Conservation (phyloP, 2,888 invertebrate genomes). For the Peribatodes rhomboidaria region DNA sequence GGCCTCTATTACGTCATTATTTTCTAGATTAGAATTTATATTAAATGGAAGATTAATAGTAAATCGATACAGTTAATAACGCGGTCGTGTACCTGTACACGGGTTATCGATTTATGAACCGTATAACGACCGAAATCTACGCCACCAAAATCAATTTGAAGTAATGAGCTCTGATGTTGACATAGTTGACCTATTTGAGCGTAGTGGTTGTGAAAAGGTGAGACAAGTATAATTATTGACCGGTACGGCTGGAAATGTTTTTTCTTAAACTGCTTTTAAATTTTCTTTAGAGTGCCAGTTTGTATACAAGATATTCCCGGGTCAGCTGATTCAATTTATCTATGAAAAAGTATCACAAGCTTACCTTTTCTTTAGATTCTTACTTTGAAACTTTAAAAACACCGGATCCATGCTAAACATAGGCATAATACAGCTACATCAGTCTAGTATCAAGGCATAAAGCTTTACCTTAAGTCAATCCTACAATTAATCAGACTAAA, state of each 20-base stretch:
- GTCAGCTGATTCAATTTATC: too few relatives aligned
- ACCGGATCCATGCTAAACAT: too few relatives aligned
- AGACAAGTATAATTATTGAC: too few relatives aligned
- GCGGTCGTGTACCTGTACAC: slow-evolving; percentile 58
- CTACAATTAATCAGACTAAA: not conserved
- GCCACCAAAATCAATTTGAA: slow-evolving; percentile 44
- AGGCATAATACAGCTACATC: not conserved
- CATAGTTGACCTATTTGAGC: slow-evolving; percentile 31
- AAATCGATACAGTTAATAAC: slow-evolving; percentile 79
- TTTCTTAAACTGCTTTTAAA: not conserved
- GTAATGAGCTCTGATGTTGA: slow-evolving; percentile 44
- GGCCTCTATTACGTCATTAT: slow-evolving; percentile 86
- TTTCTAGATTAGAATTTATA: slow-evolving; percentile 85
- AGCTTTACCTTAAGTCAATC: not conserved
- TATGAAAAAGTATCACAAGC: not conserved
- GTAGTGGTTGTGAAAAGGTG: not conserved
- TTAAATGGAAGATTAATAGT: slow-evolving; percentile 84
- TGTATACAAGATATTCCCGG: too few relatives aligned
- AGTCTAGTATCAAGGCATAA: too few relatives aligned
- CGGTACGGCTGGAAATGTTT: too few relatives aligned
- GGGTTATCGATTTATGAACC: slow-evolving; percentile 45
- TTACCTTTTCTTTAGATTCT: too few relatives aligned
- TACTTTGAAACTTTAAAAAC: too few relatives aligned
- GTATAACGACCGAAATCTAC: slow-evolving; percentile 33
- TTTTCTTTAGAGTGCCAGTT: too few relatives aligned